Evolutionary conservation across 2,797 vertebrate species (phyloP).

Genomic region (Eulemur mongoz): DNA sequence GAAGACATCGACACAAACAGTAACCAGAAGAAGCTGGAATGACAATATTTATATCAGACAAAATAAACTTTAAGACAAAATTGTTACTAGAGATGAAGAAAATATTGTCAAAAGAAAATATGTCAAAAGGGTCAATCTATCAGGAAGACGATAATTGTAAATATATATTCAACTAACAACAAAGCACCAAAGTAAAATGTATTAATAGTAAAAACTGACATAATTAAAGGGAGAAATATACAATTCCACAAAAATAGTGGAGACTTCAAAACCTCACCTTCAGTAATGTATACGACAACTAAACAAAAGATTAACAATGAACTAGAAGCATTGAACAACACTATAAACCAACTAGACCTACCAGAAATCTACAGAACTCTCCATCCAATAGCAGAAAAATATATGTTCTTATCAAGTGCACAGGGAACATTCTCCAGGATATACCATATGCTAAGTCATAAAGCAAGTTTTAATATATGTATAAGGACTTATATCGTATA

Average conservation of each 20-base stretch:
- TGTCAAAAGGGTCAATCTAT: background rate
- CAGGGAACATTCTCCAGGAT: background rate
- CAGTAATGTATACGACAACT: background rate
- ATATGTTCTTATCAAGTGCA: background rate
- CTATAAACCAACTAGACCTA: background rate
- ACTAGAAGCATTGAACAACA: background rate
- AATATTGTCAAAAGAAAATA: background rate
- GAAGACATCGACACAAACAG: background rate
- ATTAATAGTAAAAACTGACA: background rate
- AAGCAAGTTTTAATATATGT: background rate
- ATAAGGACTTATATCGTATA: background rate
- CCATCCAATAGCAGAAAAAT: background rate
- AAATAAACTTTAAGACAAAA: background rate
- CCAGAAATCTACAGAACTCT: background rate
- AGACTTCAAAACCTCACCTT: background rate
- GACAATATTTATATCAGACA: background rate
- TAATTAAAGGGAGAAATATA: background rate
- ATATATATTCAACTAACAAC: background rate
- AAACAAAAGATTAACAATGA: background rate
- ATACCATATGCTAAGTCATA: background rate
- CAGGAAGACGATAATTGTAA: background rate
- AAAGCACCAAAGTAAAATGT: background rate
- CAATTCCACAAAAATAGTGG: background rate
- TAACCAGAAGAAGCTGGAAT: background rate
- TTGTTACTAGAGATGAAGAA: background rate